Conservation (phyloP, 2,113 vertebrate genomes). For the Syrrhaptes paradoxus region DNA sequence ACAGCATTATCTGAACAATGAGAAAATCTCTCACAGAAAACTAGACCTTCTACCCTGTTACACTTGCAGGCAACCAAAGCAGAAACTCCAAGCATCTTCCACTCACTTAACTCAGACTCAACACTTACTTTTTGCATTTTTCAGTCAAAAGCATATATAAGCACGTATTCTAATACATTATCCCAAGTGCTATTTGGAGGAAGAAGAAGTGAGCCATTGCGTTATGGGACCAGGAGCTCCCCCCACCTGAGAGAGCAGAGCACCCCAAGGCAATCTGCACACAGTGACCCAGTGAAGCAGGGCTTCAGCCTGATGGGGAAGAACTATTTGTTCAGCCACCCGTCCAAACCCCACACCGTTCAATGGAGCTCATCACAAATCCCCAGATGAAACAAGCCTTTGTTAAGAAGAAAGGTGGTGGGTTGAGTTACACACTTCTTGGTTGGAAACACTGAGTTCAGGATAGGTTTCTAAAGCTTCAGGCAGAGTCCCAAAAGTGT, state of each 20-base stretch:
- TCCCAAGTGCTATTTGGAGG: neutral
- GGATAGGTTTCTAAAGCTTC: neutral
- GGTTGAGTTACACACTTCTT: neutral
- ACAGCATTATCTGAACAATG: neutral
- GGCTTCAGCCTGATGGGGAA: neutral
- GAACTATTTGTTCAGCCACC: neutral
- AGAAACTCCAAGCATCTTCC: neutral
- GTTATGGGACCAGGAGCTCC: neutral
- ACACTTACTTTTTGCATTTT: neutral
- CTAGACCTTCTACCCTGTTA: neutral
- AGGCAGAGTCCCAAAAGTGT: neutral
- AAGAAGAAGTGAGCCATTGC: neutral
- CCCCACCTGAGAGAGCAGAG: neutral
- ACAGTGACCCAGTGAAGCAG: neutral
- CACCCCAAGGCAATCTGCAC: neutral
- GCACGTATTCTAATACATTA: neutral
- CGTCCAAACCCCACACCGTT: neutral
- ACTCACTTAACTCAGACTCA: neutral
- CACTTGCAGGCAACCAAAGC: neutral
- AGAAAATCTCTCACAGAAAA: neutral
- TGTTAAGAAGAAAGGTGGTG: neutral
- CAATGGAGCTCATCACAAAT: neutral
- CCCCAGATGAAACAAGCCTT: neutral
- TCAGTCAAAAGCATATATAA: neutral
- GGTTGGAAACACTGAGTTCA: neutral